Conservation (phyloP, 2,888 invertebrate species). For the Hyles lineata region DNA sequence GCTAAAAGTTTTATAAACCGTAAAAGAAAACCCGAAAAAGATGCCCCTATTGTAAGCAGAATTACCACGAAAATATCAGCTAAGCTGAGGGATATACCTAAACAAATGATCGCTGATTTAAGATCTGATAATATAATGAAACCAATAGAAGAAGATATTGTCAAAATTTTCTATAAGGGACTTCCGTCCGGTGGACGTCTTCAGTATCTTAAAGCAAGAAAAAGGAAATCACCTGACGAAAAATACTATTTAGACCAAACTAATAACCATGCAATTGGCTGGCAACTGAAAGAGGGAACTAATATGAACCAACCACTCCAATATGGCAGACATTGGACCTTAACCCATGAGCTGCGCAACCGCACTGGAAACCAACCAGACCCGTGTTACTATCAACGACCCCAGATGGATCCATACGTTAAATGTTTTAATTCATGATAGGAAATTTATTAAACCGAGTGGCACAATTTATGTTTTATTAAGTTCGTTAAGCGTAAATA, state of each 20-base stretch:
- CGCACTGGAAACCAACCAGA: constrained; percentile 48
- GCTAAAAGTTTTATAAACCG: constrained; percentile 31
- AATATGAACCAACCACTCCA: constrained; percentile 16
- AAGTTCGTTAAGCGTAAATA: not conserved
- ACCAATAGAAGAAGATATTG: constrained; percentile 33
- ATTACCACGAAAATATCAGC: not conserved
- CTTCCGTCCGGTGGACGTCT: constrained; percentile 38
- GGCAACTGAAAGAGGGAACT: constrained; percentile 42
- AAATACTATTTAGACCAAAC: constrained; percentile 48
- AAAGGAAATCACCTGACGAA: constrained; percentile 43
- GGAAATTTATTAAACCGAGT: not conserved
- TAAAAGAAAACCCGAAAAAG: constrained; percentile 31
- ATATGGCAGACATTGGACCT: constrained; percentile 35
- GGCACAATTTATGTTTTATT: not conserved
- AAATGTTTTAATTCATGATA: constrained; percentile 31
- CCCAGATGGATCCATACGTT: constrained; percentile 31
- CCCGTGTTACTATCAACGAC: constrained; percentile 40
- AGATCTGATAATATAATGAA: constrained; percentile 34
- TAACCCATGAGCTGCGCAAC: constrained; percentile 36
- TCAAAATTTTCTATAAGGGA: constrained; percentile 31
- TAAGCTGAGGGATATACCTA: not conserved
- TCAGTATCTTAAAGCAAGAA: constrained; percentile 43
- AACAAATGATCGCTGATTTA: constrained; percentile 20
- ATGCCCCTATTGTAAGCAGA: constrained; percentile 24
- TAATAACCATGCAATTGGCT: constrained; percentile 43